Base-by-base conservation (phyloP, 2,797 vertebrate species). In the Philypnodon macrostomus region DNA sequence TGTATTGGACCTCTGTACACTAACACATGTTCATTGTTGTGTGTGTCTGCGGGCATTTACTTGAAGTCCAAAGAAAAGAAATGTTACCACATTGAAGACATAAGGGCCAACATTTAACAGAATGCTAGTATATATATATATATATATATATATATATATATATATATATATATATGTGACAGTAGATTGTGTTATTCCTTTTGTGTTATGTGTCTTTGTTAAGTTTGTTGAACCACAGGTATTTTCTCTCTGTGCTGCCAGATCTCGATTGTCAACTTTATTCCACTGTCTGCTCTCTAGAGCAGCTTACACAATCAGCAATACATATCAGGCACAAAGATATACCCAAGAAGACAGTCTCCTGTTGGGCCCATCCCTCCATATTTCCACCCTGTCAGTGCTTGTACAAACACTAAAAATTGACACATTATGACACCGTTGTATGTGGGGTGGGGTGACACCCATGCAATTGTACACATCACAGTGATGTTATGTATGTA, bases 151-250 rank as follows among this genome's bases (percentile, higher is more conserved):
- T 75, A 67, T 76, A 63, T 85, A n/a, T n/a, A 14, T 63, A 36
- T 48, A 56, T 63, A 33, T 58, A 51, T 67, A 77, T 71, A 64
- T 61, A 55, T 75, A 67, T 76, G 64, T 85, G 83, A 83, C 78
- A 85, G 67, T 58, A 75, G 80, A 85, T 81, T 73, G 80, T 81
- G 80, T 73, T 34, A 63, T 55, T 80, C 58, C 79, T 80, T 78
- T 79, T 79, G 77, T 51, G 81, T 54, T 63, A 79, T 77, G 75
- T 74, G 58, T 79, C 78, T 84, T 83, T 87, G 79, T 85, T 82
- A 80, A 75, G 76, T 85, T 86, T 78, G 66, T 85, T 87, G 79
- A 86, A 85, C 78, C 63, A 65, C 69, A 72, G 79, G 74, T 82
- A 54, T 80, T 81, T 80, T 82, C 74, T 85, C 79, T 77, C 75